Conservation (phyloP, 2,888 invertebrate genomes). For the Iselma pallidipennis region DNA sequence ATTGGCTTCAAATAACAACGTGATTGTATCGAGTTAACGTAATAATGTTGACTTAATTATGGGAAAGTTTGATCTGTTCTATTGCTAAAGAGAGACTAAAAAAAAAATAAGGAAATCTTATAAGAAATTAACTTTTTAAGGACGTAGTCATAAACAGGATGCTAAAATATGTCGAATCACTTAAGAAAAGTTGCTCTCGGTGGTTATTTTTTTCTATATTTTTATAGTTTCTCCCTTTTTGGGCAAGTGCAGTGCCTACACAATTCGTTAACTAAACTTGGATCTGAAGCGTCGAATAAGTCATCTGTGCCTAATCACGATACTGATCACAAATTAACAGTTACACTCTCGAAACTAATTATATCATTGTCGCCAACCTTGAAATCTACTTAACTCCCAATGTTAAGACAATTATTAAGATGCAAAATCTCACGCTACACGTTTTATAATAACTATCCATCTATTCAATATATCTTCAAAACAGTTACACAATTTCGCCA, state of each 20-base stretch:
- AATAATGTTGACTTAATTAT: conserved; percentile 9
- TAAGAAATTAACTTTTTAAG: not conserved
- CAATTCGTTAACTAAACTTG: no score
- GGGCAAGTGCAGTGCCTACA: no score
- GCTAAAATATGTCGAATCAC: no score
- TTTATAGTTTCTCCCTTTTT: no score
- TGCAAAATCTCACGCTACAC: not conserved
- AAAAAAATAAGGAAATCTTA: not conserved
- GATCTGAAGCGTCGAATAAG: no score
- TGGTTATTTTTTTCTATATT: no score
- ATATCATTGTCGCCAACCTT: not conserved
- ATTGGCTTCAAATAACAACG: not conserved
- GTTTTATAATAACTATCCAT: not conserved
- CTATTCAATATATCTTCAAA: not conserved
- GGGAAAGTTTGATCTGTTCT: conserved; percentile 10
- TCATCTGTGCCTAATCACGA: no score
- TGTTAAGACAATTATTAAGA: no score
- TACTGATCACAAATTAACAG: no score
- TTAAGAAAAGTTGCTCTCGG: no score
- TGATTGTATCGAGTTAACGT: not conserved
- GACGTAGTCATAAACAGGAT: not conserved
- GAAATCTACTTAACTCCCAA: not conserved
- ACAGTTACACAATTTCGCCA: not conserved
- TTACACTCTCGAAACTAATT: not conserved
- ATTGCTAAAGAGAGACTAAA: not conserved